Evolutionary conservation across 2,113 vertebrate species (phyloP).

Genomic region (Rhinopomastus cyanomelas): DNA sequence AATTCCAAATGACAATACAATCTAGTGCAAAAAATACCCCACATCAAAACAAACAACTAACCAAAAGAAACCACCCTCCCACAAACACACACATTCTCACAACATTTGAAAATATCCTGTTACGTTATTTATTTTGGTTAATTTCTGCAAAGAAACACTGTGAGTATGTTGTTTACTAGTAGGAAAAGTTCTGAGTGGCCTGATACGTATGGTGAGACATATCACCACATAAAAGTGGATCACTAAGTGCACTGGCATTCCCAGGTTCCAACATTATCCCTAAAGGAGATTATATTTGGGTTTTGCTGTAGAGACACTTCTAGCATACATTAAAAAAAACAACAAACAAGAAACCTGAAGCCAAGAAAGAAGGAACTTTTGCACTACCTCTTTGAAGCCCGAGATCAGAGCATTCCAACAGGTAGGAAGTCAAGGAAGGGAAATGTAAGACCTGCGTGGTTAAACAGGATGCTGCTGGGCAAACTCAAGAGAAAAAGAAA

Average conservation of each 20-base stretch:
- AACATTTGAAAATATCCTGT: not conserved
- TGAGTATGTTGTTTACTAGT: not conserved
- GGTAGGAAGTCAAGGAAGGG: too few relatives aligned
- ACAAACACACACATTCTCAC: not conserved
- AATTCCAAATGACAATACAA: not conserved
- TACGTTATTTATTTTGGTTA: not conserved
- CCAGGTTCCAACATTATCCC: not conserved
- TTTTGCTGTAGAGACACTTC: not conserved
- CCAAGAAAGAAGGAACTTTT: too few relatives aligned
- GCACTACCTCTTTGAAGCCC: too few relatives aligned
- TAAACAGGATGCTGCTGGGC: too few relatives aligned
- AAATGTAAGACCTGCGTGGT: too few relatives aligned
- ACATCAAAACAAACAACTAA: not conserved
- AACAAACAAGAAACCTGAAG: too few relatives aligned
- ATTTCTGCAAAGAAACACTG: not conserved
- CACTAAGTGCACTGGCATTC: not conserved
- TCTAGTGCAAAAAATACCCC: accelerated
- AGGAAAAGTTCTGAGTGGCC: not conserved
- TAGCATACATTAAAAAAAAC: not conserved
- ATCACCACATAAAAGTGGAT: not conserved
- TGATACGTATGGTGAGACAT: too few relatives aligned
- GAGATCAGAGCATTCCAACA: too few relatives aligned
- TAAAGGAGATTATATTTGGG: not conserved
- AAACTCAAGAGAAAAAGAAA: too few relatives aligned
- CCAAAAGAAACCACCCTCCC: too few relatives aligned